phyloP scores from a whole-genome alignment of 2,797 vertebrate species.

The Tenualosa thibaudeaui region DNA sequence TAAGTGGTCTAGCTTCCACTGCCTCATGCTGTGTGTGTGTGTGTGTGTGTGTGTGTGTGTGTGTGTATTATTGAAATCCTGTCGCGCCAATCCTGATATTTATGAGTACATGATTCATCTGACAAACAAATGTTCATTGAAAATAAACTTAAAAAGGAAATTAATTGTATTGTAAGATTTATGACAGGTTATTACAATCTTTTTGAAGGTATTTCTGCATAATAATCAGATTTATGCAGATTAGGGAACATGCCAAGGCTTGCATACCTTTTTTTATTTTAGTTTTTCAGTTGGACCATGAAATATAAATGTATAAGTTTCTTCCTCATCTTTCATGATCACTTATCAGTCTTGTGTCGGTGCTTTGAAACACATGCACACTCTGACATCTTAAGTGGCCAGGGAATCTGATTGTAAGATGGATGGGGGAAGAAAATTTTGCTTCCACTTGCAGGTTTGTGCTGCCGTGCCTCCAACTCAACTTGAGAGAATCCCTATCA shows the following conservation, averaged over 20 bases:
- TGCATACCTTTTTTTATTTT: neutral
- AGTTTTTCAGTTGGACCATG: neutral
- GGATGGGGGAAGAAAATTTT: neutral
- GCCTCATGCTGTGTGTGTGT: neutral
- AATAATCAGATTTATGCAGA: neutral
- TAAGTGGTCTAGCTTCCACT: neutral
- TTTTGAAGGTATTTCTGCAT: neutral
- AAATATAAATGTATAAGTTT: neutral
- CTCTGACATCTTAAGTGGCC: constrained; percentile 9
- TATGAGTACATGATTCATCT: neutral
- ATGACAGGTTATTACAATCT: neutral
- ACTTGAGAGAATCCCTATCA: constrained; percentile 12
- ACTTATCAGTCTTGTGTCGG: neutral
- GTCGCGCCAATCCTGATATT: neutral
- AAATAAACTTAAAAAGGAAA: no score
- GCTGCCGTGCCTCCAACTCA: neutral
- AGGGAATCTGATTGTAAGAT: neutral
- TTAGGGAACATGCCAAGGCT: neutral
- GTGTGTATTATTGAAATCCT: neutral
- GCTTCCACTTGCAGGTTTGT: neutral
- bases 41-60: no score
- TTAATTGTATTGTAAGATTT: neutral
- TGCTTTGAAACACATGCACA: neutral
- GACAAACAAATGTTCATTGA: neutral
- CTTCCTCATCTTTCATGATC: neutral